Percentiles rank a stretch among this genome's conserved stretches.
phyloP scores from a whole-genome alignment of 2,113 vertebrate species.

The Anthoscopus minutus region DNA sequence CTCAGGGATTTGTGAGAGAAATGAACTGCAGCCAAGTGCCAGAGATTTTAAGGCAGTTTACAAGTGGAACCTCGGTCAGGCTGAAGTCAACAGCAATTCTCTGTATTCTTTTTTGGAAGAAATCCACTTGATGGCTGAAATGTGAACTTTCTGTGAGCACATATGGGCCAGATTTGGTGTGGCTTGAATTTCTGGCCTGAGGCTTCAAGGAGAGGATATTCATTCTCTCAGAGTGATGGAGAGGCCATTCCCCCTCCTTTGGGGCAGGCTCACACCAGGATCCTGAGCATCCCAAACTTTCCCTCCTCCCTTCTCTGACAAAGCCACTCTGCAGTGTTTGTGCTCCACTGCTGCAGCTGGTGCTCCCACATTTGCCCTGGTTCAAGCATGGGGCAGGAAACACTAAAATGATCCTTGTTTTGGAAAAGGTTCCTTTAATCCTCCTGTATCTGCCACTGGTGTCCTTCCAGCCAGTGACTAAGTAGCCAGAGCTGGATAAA shows the following conservation, averaged over 20 bases:
- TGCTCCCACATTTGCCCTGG: not conserved
- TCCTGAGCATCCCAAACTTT: not conserved
- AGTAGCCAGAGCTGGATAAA: not conserved
- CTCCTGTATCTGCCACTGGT: not conserved
- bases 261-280: not conserved
- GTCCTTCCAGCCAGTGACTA: not conserved
- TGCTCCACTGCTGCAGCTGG: not conserved
- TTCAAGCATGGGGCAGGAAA: not conserved
- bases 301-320: not conserved
- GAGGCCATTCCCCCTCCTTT: not conserved
- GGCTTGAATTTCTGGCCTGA: not conserved
- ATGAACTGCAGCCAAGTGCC: not conserved
- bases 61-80: not conserved
- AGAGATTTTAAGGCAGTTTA: not conserved
- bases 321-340: not conserved
- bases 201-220: not conserved
- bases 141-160: not conserved
- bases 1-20: slow-evolving; percentile 20
- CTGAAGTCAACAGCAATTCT: not conserved
- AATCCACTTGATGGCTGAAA: not conserved
- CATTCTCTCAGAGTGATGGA: not conserved
- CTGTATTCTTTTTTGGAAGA: not conserved
- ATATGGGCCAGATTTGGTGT: not conserved
- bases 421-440: not conserved
- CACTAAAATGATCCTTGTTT: not conserved